These are phyloP conservation scores for Chionomys nivalis DNA, from an alignment of 2,113 vertebrate species.

Conservation along the genomic window DNA sequence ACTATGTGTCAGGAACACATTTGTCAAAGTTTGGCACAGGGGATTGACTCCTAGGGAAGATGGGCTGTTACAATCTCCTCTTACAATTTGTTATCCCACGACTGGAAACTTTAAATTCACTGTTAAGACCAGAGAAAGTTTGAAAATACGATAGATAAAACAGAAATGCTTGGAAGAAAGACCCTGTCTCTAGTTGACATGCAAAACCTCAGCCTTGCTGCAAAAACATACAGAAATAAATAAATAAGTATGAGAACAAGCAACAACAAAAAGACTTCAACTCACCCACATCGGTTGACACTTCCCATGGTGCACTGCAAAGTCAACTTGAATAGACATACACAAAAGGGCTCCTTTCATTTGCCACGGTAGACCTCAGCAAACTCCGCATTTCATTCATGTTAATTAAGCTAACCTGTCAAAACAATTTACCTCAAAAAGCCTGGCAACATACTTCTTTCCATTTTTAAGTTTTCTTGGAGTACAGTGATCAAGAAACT, in stretches of 20 bases:
- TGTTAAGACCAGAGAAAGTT: neutral
- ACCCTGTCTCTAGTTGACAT: neutral
- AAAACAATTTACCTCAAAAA: constrained; percentile 76
- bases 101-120: constrained; percentile 7
- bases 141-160: constrained; percentile 40
- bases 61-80: neutral
- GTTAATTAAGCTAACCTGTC: constrained; percentile 72
- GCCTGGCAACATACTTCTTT: neutral
- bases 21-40: neutral
- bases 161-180: constrained; percentile 19
- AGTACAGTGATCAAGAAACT: constrained; percentile 55
- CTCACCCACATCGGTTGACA: neutral
- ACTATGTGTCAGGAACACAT: neutral
- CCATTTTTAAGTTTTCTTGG: constrained; percentile 48
- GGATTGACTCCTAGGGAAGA: neutral
- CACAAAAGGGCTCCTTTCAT: neutral
- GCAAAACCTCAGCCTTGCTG: neutral
- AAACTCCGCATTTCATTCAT: neutral
- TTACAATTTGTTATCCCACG: constrained; percentile 19
- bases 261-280: neutral
- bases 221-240: constrained; percentile 25
- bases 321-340: constrained; percentile 44
- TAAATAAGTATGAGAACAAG: constrained; percentile 62
- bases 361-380: neutral
- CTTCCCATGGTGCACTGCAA: constrained; percentile 50